Percentiles rank a stretch among this genome's conserved stretches.
Evolutionary conservation across 2,113 vertebrate species (phyloP).

Genomic region (Sorex araneus): DNA sequence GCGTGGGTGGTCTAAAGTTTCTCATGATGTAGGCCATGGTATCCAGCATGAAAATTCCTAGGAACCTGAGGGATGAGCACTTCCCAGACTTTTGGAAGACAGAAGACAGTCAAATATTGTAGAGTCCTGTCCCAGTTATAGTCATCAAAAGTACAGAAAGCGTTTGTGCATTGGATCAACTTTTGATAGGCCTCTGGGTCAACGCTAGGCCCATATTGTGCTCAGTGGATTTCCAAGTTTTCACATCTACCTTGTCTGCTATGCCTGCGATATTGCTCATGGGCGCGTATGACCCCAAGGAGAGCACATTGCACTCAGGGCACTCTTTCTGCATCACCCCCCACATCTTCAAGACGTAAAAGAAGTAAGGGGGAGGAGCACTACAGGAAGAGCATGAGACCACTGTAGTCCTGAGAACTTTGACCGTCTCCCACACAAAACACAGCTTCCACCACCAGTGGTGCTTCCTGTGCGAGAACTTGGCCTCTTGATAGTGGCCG

Average conservation of each 20-base stretch:
- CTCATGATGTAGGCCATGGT: constrained; percentile 99
- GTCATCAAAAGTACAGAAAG: constrained; percentile 98
- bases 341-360: constrained; percentile 94
- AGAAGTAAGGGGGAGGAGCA: constrained; percentile 96
- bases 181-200: constrained; percentile 93
- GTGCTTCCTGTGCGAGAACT: constrained; percentile 98
- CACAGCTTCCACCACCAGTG: constrained; percentile 99
- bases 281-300: constrained; percentile 94
- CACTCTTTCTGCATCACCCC: constrained; percentile 92
- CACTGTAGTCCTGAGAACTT: constrained; percentile 90
- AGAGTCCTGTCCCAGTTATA: constrained; percentile 99
- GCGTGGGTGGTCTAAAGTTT: constrained; percentile 94
- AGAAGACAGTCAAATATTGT: constrained; percentile 95
- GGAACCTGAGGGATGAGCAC: constrained; percentile 97
- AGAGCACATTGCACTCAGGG: constrained; percentile 95
- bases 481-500: constrained; percentile 98
- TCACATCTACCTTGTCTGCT: constrained; percentile 96
- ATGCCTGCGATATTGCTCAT: constrained; percentile 91
- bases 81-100: constrained; percentile 98
- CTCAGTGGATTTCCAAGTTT: constrained; percentile 98
- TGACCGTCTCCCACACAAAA: constrained; percentile 97
- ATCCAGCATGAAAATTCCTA: constrained; percentile 96
- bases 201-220: constrained; percentile 99
- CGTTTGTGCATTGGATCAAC: constrained; percentile 95
- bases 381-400: constrained; percentile 94